Percentiles rank a stretch among this genome's conserved stretches.
Evolutionary conservation across 1,140 invertebrate genomes (phyloP).

Genomic region (Zaprionus taronus): DNA sequence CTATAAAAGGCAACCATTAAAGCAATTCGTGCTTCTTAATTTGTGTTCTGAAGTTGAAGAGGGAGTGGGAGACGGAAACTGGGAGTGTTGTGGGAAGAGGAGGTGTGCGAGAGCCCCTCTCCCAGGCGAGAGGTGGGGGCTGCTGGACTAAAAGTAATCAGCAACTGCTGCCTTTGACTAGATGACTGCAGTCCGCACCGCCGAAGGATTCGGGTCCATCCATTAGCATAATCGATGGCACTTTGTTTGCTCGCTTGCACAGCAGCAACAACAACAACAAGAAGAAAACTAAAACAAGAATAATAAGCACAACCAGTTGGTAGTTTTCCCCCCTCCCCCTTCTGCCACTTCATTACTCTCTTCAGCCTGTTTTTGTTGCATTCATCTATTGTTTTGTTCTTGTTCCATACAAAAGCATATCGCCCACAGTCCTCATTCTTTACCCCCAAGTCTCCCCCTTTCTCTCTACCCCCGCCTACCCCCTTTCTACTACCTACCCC

Average conservation of each 20-base stretch:
- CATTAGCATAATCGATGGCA: slow-evolving; percentile 77
- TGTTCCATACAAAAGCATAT: slow-evolving; percentile 17
- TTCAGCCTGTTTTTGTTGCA: slow-evolving; percentile 26
- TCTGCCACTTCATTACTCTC: neutral
- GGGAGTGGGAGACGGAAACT: too few species aligned
- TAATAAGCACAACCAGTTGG: neutral
- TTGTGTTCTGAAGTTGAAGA: slow-evolving; percentile 9
- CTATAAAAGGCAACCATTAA: slow-evolving; percentile 21
- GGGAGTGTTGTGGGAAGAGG: too few species aligned
- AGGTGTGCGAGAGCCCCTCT: too few species aligned
- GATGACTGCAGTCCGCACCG: slow-evolving; percentile 18
- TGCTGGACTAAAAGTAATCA: slow-evolving; percentile 14
- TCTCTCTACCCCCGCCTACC: neutral
- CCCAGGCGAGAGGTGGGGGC: too few species aligned
- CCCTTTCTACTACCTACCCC: neutral
- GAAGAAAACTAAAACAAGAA: neutral
- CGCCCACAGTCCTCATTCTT: neutral
- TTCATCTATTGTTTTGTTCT: slow-evolving; percentile 22
- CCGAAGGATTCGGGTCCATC: slow-evolving; percentile 20
- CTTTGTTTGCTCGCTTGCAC: slow-evolving; percentile 56
- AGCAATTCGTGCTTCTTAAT: slow-evolving; percentile 25
- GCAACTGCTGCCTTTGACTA: slow-evolving; percentile 31
- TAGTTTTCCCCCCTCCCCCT: neutral
- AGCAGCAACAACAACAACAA: slow-evolving; percentile 19
- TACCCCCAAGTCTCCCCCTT: neutral